Conservation (phyloP, 2,113 vertebrate species). For the Gulo gulo region DNA sequence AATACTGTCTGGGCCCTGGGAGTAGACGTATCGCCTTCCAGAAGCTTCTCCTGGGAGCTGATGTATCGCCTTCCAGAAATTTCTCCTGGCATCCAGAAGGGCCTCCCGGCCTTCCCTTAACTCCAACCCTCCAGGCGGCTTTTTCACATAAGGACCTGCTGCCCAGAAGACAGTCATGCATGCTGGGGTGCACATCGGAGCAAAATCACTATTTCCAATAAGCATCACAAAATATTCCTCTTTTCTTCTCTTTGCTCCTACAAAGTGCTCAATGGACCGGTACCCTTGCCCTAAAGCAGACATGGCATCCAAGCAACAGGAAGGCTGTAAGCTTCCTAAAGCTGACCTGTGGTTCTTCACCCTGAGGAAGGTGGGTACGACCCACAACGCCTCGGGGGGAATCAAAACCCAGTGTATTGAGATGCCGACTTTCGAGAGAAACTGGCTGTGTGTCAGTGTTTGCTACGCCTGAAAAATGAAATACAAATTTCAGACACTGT, state of each 20-base stretch:
- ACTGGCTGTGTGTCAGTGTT: fast-evolving
- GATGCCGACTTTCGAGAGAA: background rate
- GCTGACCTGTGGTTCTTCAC: background rate
- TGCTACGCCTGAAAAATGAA: background rate
- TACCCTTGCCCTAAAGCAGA: background rate
- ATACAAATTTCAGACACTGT: fast-evolving
- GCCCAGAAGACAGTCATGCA: background rate
- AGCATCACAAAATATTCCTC: fast-evolving
- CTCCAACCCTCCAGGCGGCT: background rate
- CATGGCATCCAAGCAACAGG: background rate
- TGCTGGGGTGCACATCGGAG: fast-evolving
- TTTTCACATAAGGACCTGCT: fast-evolving
- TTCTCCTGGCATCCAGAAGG: fast-evolving
- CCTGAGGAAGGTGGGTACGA: fast-evolving
- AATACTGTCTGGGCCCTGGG: background rate
- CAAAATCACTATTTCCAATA: fast-evolving
- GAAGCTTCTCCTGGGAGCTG: no score
- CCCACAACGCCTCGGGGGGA: fast-evolving
- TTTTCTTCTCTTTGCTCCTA: background rate
- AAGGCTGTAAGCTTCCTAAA: background rate
- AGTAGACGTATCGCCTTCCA: background rate
- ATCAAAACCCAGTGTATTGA: fast-evolving
- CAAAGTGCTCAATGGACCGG: background rate
- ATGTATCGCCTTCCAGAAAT: background rate
- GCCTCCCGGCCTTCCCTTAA: background rate